A percentile compares a stretch with the other conserved stretches of the same genome.
phyloP scores from a whole-genome alignment of 2,113 vertebrate species.

The Spea multiplicata region DNA sequence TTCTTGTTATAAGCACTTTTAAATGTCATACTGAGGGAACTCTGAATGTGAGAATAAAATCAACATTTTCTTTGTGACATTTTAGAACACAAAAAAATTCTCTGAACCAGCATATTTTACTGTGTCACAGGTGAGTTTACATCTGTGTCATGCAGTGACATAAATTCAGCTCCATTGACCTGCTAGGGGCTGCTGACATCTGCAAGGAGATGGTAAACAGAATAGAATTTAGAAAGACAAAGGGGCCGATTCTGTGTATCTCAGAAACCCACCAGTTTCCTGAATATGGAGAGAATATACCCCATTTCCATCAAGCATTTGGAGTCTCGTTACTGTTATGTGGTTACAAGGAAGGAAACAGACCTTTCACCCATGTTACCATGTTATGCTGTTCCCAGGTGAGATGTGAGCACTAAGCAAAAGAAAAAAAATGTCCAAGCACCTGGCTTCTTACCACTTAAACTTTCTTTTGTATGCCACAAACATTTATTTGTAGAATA shows the following conservation, averaged over 20 bases:
- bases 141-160: conserved; percentile 71
- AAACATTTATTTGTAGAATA: background rate
- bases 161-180: conserved; percentile 70
- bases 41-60: too few relatives aligned
- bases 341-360: conserved; percentile 63
- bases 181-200: conserved; percentile 71
- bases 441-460: conserved; percentile 30
- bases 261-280: conserved; percentile 59
- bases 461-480: background rate
- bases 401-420: conserved; percentile 40
- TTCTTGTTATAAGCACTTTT: too few relatives aligned
- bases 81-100: background rate
- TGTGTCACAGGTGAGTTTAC: conserved; percentile 60
- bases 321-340: conserved; percentile 54
- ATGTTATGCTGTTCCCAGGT: conserved; percentile 51
- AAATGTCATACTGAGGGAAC: too few relatives aligned
- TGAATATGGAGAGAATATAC: conserved; percentile 61
- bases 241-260: conserved; percentile 52
- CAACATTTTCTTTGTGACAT: background rate
- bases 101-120: conserved; percentile 65
- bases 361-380: conserved; percentile 32
- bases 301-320: conserved; percentile 54
- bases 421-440: conserved; percentile 18
- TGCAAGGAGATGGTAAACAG: conserved; percentile 61
- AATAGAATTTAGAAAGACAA: conserved; percentile 51